Base-by-base conservation (phyloP, 2,888 invertebrate genomes). In the Gasteruption jaculator region DNA sequence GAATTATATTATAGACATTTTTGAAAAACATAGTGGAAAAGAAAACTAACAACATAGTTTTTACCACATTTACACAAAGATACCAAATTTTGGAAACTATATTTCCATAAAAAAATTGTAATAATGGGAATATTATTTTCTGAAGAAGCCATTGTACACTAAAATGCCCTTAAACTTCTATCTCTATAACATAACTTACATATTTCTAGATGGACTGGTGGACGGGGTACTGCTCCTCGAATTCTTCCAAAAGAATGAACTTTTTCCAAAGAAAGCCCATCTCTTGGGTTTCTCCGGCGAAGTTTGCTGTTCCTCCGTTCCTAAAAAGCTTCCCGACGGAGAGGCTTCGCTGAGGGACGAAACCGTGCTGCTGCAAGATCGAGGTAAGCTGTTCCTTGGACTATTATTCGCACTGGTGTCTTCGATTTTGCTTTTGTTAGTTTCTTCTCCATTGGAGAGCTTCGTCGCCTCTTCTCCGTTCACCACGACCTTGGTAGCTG, bases 321-420 rank as follows among this genome's bases (percentile, higher is more conserved):
- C 77, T 3, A 74, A 70, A 49, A 73, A 74, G 50, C 81, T 82
- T 4, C 81, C 81, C 15, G 75, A 73, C 3, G 83, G 74, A 1
- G 83, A 84, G 40, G 79, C 79, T 66, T 84, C 83, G n/a, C 83
- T 84, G 21, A 83, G 69, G 61, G 81, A 83, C 6, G 84, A 84
- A 38, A 83, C 77, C 14, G 83, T 83, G 57, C 84, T 85, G 2
- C 68, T 67, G 37, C 65, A 68, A 3, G 65, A 65, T 10, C 61
- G 57, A 20, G 62, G 63, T 19, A 65, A 41, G 45, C 61, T 65
- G 14, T 58, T 60, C 37, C 61, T 55, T 3, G 65, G 65, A 48
- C 65, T 65, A 32, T 56, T 58, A 24, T 53, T 60, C 4, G 53
- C 49, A 33, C 63, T 64, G 16, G 48, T 48, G 40, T 33, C 46